Base-by-base conservation (phyloP, 2,113 vertebrate genomes). In the Engystomops pustulosus region DNA sequence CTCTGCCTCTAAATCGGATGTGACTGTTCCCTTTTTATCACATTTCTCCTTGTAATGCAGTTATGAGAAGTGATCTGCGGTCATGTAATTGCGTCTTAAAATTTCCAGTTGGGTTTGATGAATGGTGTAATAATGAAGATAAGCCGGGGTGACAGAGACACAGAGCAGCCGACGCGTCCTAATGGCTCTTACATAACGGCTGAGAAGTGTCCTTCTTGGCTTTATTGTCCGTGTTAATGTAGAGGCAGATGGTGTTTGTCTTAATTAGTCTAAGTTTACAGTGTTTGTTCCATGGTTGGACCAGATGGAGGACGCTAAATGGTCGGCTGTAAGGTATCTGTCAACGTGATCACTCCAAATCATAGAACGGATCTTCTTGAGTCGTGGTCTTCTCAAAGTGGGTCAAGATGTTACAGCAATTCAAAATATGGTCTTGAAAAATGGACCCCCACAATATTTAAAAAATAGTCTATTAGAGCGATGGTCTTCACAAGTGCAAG, bases 1-100 rank as follows among this genome's bases (percentile, higher is more conserved):
- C 36, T 9, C 18, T n/a, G 55, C 12, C 1, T 44, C n/a, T 30
- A 62, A 79, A 79, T 65, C 36, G 62, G 45, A 30, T 79, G 12
- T 60, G 77, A 79, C 47, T 79, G 77, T 45, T 65, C 77, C 6
- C 2, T n/a, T 60, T 32, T 45, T 79, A 79, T 65, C 77, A 62
- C 34, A 79, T 79, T 79, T 44, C 2, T 41, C 58, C 14, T 34
- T 47, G 25, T 79, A 20, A 65, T 10, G 15, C 6, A 10, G 74
- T 74, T 74, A 47, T 8, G 70, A 30, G 70, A 74, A 72, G n/a
- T 23, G 38, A 47, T 45, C 27, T 45, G 69, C 38, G 1, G 10
- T 41, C 69, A 4, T 77, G 74, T 55, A 77, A 77, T 77, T 36
- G 70, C 70, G 18, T 49, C 25, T 47, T 45, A 45, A 47, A 20